phyloP scores from a whole-genome alignment of 2,888 invertebrate species.

The Oscheius sp. region DNA sequence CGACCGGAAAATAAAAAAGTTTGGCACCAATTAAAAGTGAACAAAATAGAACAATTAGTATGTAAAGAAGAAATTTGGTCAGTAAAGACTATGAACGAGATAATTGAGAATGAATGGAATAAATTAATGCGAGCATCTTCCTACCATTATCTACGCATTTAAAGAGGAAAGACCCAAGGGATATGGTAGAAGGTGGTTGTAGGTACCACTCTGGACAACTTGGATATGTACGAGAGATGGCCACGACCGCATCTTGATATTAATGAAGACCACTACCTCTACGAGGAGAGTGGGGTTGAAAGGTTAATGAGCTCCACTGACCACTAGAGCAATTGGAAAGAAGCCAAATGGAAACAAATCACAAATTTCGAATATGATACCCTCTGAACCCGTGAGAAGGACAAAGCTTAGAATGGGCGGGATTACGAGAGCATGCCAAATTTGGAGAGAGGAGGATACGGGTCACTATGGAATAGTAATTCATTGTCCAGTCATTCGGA shows the following conservation, averaged over 20 bases:
- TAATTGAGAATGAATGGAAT: slow-evolving; percentile 29
- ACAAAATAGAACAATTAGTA: slow-evolving; percentile 13
- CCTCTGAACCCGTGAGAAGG: no score
- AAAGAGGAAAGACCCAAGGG: neutral
- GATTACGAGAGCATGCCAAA: neutral
- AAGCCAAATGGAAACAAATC: neutral
- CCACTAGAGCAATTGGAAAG: neutral
- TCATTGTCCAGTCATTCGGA: slow-evolving; percentile 31
- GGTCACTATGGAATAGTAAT: slow-evolving; percentile 34
- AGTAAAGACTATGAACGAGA: neutral
- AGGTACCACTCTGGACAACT: neutral
- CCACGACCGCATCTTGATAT: slow-evolving; percentile 28
- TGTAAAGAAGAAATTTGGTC: slow-evolving; percentile 13
- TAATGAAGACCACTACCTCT: slow-evolving; percentile 14
- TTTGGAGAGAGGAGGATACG: neutral
- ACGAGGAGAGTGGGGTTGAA: slow-evolving; percentile 32
- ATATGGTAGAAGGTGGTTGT: no score
- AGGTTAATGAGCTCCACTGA: slow-evolving; percentile 33
- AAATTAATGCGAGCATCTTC: neutral
- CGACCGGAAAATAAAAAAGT: neutral
- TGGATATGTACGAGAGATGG: slow-evolving; percentile 15
- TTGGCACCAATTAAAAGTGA: neutral
- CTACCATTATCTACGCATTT: neutral
- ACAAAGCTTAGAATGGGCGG: slow-evolving; percentile 12
- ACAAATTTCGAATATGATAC: neutral